These are phyloP conservation scores for Leptinotarsa peninsularis DNA, from an alignment of 2,888 invertebrate species.

Conservation along the genomic window DNA sequence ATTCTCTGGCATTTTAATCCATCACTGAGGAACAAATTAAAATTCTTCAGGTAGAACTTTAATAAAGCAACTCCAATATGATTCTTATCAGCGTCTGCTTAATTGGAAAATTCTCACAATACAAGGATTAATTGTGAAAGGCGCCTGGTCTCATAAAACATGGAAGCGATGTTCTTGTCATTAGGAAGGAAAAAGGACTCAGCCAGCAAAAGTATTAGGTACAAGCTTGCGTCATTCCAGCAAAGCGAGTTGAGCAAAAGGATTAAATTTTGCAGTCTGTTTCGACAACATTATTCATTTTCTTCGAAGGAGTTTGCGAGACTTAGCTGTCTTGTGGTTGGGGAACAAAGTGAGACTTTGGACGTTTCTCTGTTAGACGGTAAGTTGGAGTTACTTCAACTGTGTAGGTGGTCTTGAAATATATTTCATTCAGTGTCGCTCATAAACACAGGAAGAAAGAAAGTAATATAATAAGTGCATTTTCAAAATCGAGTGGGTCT, in stretches of 20 bases:
- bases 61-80: not conserved
- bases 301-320: not conserved
- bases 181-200: not conserved
- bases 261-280: not conserved
- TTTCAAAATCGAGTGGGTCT: too few relatives aligned
- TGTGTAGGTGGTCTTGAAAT: too few relatives aligned
- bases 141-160: constrained; percentile 8
- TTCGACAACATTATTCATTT: not conserved
- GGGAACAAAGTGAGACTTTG: too few relatives aligned
- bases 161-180: constrained; percentile 13
- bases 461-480: too few relatives aligned
- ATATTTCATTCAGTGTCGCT: too few relatives aligned
- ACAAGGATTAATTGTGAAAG: constrained; percentile 12
- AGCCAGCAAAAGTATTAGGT: not conserved
- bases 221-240: not conserved
- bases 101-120: constrained; percentile 12
- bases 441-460: too few relatives aligned
- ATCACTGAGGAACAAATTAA: not conserved
- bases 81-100: constrained; percentile 2
- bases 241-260: not conserved
- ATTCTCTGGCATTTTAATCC: constrained; percentile 1
- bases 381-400: too few relatives aligned
- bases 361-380: too few relatives aligned
- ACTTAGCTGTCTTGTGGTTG: not conserved
- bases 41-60: constrained; percentile 4